Percentiles rank a stretch among this genome's conserved stretches.
These are phyloP conservation scores for Rhopalosiphum nymphaeae DNA, from an alignment of 2,888 invertebrate species.

Conservation along the genomic window DNA sequence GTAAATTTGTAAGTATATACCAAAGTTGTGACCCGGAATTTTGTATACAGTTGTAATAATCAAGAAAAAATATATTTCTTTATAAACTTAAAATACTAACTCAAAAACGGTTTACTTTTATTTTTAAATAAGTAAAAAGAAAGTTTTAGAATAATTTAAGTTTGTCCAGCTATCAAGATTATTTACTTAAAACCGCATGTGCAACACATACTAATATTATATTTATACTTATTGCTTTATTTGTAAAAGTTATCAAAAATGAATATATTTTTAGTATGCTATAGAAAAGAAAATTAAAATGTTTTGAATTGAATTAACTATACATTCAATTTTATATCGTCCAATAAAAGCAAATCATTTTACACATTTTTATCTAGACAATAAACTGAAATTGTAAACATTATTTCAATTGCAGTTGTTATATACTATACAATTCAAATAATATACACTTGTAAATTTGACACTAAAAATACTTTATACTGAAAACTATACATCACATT, in stretches of 20 bases:
- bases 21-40: conserved; percentile 28
- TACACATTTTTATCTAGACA: neutral
- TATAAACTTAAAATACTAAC: conserved; percentile 5
- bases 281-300: neutral
- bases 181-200: conserved; percentile 28
- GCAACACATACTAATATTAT: neutral
- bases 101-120: conserved; percentile 17
- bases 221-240: neutral
- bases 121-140: conserved; percentile 26
- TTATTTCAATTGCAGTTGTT: neutral
- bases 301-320: neutral
- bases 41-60: conserved; percentile 22
- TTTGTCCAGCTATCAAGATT: conserved; percentile 24
- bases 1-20: neutral
- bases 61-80: conserved; percentile 11
- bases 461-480: neutral
- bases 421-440: neutral
- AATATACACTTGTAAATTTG: neutral
- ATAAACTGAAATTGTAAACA: neutral
- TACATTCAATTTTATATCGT: neutral
- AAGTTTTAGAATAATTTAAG: conserved; percentile 15
- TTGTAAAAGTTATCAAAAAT: neutral
- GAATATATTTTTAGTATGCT: neutral
- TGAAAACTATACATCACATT: neutral
- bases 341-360: neutral